A percentile compares a stretch with the other conserved stretches of the same genome.
Conservation (phyloP, 2,113 vertebrate genomes). For the Hippocampus zosterae region DNA sequence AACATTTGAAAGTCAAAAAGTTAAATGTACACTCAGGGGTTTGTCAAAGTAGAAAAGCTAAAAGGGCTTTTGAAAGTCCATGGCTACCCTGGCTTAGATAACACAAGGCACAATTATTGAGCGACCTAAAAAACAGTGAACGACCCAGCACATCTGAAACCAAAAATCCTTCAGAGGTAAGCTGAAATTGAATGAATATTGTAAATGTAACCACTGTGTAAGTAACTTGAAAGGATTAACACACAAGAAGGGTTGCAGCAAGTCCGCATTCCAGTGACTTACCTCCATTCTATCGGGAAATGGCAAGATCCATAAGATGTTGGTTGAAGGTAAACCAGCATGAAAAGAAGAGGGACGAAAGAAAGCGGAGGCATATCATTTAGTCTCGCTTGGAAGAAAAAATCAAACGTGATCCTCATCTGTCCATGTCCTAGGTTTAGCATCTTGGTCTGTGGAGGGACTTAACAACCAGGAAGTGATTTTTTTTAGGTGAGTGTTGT, state of each 20-base stretch:
- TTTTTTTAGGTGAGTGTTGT: constrained; percentile 15
- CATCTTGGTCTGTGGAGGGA: constrained; percentile 12
- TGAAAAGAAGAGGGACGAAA: constrained; percentile 17
- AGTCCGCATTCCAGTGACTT: constrained; percentile 29
- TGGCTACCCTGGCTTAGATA: not conserved
- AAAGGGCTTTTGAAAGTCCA: not conserved
- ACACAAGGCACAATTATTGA: not conserved
- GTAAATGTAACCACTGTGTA: constrained; percentile 1
- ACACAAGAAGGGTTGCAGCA: not conserved
- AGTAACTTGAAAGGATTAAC: not conserved
- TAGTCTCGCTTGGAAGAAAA: constrained; percentile 10
- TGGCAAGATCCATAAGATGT: constrained; percentile 50
- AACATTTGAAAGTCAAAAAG: not conserved
- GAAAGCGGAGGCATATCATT: constrained; percentile 9
- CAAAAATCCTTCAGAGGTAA: not conserved
- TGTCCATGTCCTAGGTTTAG: constrained; percentile 10
- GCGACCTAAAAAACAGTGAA: not conserved
- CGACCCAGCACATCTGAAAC: not conserved
- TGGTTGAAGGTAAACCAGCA: constrained; percentile 30
- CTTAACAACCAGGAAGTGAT: constrained; percentile 18
- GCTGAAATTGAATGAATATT: not conserved
- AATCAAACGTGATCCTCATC: constrained; percentile 36
- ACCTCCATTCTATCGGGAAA: constrained; percentile 68
- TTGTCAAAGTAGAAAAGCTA: not conserved
- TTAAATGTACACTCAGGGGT: not conserved